These are phyloP conservation scores for Noctua pronuba DNA, from an alignment of 2,888 invertebrate genomes.

Conservation along the genomic window DNA sequence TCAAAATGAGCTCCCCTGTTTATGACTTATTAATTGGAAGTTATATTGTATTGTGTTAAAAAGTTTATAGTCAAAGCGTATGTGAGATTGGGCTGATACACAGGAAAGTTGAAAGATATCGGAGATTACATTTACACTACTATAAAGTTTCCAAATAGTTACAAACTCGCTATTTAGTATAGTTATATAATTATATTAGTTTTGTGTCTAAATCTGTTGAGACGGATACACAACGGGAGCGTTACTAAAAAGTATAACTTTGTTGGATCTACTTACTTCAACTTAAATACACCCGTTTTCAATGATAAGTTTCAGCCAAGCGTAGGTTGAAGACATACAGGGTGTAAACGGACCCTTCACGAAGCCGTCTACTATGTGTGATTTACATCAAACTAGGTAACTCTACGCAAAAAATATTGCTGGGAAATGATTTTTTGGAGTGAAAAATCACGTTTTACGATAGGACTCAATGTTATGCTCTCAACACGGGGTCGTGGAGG, in stretches of 20 bases:
- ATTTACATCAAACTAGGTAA: too few species aligned
- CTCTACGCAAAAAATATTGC: too few species aligned
- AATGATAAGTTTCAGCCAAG: not conserved
- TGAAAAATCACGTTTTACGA: too few species aligned
- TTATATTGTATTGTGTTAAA: not conserved
- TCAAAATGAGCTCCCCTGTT: too few species aligned
- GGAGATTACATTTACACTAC: not conserved
- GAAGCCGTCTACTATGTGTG: too few species aligned
- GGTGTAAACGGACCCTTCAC: too few species aligned
- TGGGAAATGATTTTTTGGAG: too few species aligned
- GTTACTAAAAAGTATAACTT: conserved; percentile 3
- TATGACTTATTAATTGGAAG: not conserved
- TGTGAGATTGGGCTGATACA: too few species aligned
- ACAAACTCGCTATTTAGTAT: conserved; percentile 1
- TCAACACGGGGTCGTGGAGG: too few species aligned
- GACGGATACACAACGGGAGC: conserved; percentile 17
- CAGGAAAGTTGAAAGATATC: not conserved
- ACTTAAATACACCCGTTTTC: not conserved
- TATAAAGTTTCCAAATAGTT: conserved; percentile 6
- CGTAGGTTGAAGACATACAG: not conserved
- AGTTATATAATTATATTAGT: not conserved
- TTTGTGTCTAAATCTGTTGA: not conserved
- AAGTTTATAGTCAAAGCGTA: not conserved
- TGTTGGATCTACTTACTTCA: not conserved
- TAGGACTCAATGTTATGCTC: too few species aligned